Evolutionary conservation across 2,797 vertebrate species (phyloP).

Genomic region (Poeciliopsis presidionis): DNA sequence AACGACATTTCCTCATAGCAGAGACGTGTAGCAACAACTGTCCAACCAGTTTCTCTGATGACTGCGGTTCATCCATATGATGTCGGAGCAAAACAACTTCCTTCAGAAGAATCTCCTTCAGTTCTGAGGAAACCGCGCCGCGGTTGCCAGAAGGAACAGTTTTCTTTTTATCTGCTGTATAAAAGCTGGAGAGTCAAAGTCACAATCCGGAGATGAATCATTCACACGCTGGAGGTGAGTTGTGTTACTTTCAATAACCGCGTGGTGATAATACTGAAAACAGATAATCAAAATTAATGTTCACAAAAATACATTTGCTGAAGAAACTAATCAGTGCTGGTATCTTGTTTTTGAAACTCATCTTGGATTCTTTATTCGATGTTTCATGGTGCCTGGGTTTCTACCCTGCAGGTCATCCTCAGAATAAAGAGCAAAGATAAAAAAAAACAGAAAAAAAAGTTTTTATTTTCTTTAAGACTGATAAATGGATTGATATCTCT

Average conservation of each 20-base stretch:
- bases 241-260: not conserved
- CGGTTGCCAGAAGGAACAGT: not conserved
- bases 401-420: not conserved
- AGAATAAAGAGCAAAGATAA: not conserved
- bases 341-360: not conserved
- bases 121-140: not conserved
- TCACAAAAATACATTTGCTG: not conserved
- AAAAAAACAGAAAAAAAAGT: not conserved
- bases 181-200: not conserved
- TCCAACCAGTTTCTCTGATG: not conserved
- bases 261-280: not conserved
- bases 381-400: not conserved
- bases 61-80: not conserved
- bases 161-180: not conserved
- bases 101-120: not conserved
- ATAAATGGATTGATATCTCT: not conserved
- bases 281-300: not conserved
- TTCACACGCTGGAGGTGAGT: not conserved
- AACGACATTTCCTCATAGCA: not conserved
- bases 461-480: not conserved
- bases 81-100: not conserved
- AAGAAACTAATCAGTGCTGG: not conserved
- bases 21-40: not conserved
- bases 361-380: not conserved
- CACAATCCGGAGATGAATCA: not conserved